A percentile compares a stretch with the other conserved stretches of the same genome.
Conservation (phyloP, 2,797 vertebrate species). For the Molothrus aeneus region DNA sequence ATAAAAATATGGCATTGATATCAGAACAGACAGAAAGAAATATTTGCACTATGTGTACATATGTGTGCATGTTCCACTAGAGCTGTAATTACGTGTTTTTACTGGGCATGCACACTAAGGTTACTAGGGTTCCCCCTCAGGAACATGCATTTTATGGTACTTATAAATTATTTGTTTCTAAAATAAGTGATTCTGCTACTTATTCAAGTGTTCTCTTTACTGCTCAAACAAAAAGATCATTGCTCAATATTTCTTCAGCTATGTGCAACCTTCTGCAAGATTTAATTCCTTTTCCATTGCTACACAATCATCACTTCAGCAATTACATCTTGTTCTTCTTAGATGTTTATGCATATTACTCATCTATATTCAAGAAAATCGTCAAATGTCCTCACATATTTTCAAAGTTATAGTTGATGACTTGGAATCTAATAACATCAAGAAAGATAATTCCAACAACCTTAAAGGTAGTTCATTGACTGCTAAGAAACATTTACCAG, state of each 20-base stretch:
- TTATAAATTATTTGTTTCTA: not conserved
- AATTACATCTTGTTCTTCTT: slow-evolving; percentile 13
- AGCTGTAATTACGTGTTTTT: not conserved
- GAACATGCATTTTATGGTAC: not conserved
- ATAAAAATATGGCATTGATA: not conserved
- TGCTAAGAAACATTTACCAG: not conserved
- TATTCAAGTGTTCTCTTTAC: not conserved
- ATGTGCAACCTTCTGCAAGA: not conserved
- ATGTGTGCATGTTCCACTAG: not conserved
- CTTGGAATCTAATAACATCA: too few species aligned
- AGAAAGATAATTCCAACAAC: too few species aligned
- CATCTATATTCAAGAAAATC: slow-evolving; percentile 10
- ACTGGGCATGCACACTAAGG: not conserved
- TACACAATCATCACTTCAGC: not conserved
- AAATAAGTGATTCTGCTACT: not conserved
- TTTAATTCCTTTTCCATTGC: slow-evolving; percentile 18
- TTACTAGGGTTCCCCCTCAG: not conserved
- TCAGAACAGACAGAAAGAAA: not conserved
- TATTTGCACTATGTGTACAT: not conserved
- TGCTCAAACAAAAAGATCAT: not conserved
- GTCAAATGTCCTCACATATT: not conserved
- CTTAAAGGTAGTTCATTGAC: not conserved
- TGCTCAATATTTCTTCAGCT: not conserved
- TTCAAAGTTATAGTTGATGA: not conserved
- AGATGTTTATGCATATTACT: not conserved